A percentile compares a stretch with the other conserved stretches of the same genome.
Conservation (phyloP, 2,888 invertebrate species). For the Apomyelois bistriatella region DNA sequence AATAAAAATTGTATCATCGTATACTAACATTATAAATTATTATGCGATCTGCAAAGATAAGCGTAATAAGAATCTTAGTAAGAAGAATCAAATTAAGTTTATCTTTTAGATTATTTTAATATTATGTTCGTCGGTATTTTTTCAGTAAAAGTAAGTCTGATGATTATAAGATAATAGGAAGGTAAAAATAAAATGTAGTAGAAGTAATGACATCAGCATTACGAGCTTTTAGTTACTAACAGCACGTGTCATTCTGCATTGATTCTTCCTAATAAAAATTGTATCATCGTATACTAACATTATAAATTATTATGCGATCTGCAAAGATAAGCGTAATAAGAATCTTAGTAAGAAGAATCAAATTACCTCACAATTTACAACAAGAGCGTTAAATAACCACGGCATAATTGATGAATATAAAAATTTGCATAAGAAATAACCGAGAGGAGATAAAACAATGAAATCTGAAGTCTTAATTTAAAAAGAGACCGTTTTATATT, state of each 20-base stretch:
- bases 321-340: background rate
- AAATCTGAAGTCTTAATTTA: conserved; percentile 50
- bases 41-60: background rate
- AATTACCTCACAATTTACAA: background rate
- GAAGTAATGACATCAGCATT: too few relatives aligned
- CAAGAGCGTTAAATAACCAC: conserved; percentile 1
- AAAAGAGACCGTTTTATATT: conserved; percentile 50
- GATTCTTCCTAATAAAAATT: too few relatives aligned
- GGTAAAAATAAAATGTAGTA: too few relatives aligned
- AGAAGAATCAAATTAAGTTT: background rate
- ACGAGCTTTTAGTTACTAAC: too few relatives aligned
- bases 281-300: too few relatives aligned
- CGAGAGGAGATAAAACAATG: conserved; percentile 38
- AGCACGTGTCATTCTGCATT: too few relatives aligned
- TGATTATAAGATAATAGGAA: too few relatives aligned
- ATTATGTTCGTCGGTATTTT: too few relatives aligned
- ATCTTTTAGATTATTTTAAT: too few relatives aligned
- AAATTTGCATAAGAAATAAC: conserved; percentile 23
- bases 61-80: background rate
- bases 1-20: too few relatives aligned
- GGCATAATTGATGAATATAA: conserved; percentile 9
- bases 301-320: background rate
- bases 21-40: background rate
- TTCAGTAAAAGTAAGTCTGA: too few relatives aligned
- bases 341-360: background rate